Evolutionary conservation across 2,113 vertebrate species (phyloP).

Genomic region (Tichodroma muraria): DNA sequence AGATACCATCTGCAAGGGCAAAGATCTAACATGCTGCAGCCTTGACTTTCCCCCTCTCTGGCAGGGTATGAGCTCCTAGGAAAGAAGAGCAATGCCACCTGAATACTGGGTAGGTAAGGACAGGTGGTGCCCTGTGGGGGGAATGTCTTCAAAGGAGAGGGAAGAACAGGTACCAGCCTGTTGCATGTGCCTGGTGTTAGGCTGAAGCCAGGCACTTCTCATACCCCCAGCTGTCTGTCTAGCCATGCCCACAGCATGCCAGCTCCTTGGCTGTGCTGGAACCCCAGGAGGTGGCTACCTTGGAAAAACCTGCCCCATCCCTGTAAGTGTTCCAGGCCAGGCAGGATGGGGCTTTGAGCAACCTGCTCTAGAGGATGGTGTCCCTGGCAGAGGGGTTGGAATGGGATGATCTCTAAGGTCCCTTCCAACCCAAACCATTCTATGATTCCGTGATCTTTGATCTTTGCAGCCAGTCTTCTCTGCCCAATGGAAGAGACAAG

Average conservation of each 20-base stretch:
- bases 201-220: not conserved
- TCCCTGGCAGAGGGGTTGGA: not conserved
- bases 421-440: not conserved
- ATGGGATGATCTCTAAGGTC: not conserved
- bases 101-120: not conserved
- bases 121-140: not conserved
- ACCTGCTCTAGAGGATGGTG: not conserved
- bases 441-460: not conserved
- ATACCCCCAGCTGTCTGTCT: not conserved
- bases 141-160: not conserved
- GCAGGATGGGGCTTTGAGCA: not conserved
- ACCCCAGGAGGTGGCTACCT: not conserved
- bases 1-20: not conserved
- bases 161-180: not conserved
- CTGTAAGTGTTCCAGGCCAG: not conserved
- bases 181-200: not conserved
- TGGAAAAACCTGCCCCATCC: not conserved
- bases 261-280: not conserved
- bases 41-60: not conserved
- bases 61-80: not conserved
- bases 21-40: not conserved
- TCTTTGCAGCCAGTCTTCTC: not conserved
- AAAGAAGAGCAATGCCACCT: not conserved
- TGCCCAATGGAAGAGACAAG: not conserved
- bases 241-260: not conserved